These are phyloP conservation scores for Camelus dromedarius DNA, from an alignment of 2,113 vertebrate species.

Conservation along the genomic window DNA sequence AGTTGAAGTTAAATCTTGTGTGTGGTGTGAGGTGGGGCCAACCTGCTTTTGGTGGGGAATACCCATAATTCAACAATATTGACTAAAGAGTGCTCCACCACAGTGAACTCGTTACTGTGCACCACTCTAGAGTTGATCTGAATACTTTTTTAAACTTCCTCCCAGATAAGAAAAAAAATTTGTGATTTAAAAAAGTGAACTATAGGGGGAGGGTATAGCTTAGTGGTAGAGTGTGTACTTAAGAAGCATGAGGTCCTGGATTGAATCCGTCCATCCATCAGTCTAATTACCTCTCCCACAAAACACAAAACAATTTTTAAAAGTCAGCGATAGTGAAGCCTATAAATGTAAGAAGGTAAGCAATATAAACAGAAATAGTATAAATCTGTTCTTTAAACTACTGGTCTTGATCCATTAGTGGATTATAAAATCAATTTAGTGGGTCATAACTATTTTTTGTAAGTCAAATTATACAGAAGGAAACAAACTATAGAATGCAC, in stretches of 20 bases:
- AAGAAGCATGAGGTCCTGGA: too few species aligned
- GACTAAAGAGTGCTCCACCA: neutral
- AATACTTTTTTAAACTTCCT: constrained; percentile 43
- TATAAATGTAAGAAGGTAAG: constrained; percentile 34
- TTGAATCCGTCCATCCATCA: too few species aligned
- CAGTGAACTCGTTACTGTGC: neutral
- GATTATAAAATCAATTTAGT: constrained; percentile 50
- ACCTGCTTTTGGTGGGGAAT: constrained; percentile 23
- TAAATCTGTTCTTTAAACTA: constrained; percentile 47
- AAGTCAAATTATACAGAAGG: constrained; percentile 49
- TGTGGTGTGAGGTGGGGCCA: neutral
- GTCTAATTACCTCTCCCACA: too few species aligned
- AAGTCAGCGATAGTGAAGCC: neutral
- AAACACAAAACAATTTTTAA: too few species aligned
- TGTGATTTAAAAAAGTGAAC: neutral
- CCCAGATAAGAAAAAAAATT: constrained; percentile 14
- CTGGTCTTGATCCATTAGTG: constrained; percentile 1
- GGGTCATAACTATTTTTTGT: constrained; percentile 6
- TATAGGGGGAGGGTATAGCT: neutral
- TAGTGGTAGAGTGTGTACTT: too few species aligned
- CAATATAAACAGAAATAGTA: constrained; percentile 43
- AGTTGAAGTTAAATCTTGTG: constrained; percentile 4
- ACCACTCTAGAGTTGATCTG: constrained; percentile 17
- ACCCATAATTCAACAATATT: neutral
- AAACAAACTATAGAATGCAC: constrained; percentile 22